Evolutionary conservation across 2,797 vertebrate genomes (phyloP), one percentile per base, ranked within the genome.

Genomic region (Poeciliopsis turneri): DNA sequence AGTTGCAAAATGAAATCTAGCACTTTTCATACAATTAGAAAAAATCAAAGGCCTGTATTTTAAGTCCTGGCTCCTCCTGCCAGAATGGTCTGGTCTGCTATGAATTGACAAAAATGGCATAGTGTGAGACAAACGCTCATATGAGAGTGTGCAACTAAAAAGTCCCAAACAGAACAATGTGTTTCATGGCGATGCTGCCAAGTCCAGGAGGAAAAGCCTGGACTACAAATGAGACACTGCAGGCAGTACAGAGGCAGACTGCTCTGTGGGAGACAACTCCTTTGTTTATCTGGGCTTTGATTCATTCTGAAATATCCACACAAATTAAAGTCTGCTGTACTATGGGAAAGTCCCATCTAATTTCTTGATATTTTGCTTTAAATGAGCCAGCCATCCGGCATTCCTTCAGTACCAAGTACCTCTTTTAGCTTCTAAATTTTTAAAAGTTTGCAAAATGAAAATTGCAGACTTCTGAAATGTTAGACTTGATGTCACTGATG

Each of bases 251-350:
- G 68, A 70, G 68, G 11, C 68, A 70, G 68, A 70, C 68, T 45
- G 68, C 68, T 70, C 68, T n/a, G 41, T 70, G 68, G 68, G 68
- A 70, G 68, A 70, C 45, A 28, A 70, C 68, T 45, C 41, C 68
- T 70, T 45, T 70, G 68, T 70, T 70, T 70, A 70, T 8, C 68
- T 5, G 2, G 39, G 41, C 25, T 45, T 70, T 70, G 68, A 70
- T 45, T 70, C 68, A 70, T 70, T 69, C 68, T 45, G 25, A 70
- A 70, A 70, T 70, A 66, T 74, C 76, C 59, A 70, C 76, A 70
- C 41, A 70, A 70, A 70, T 45, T 74, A 84, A 72, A 76, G 78
- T 43, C 45, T 76, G 39, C 12, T 68, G 64, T 25, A 68, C 64
- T 41, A 20, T 68, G 20, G 33, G 23, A 41, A 41, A 25, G 64